Evolutionary conservation across 2,113 vertebrate species (phyloP).

Genomic region (Nycticryphes semicollaris): DNA sequence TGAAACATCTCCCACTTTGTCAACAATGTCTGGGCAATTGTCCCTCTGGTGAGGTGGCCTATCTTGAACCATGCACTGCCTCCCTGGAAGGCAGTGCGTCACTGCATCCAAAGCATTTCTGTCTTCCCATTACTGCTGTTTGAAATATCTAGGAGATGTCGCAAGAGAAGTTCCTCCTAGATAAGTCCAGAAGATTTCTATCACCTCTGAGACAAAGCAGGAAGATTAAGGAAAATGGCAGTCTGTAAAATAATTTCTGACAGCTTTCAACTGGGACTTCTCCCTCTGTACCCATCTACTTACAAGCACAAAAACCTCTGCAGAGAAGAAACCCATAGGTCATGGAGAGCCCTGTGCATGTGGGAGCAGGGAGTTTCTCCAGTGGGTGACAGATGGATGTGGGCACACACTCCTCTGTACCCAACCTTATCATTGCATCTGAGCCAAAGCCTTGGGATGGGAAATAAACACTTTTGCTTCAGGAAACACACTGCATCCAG

Average conservation of each 20-base stretch:
- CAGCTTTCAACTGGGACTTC: background rate
- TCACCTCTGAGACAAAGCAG: background rate
- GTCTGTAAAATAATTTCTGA: background rate
- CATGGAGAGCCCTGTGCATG: background rate
- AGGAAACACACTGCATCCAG: background rate
- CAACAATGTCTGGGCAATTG: background rate
- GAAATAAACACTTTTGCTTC: background rate
- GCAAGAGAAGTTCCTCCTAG: background rate
- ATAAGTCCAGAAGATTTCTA: background rate
- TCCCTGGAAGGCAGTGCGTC: background rate
- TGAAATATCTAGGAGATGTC: background rate
- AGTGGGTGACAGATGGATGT: background rate
- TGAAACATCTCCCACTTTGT: slow-evolving; percentile 4
- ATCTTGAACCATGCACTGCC: background rate
- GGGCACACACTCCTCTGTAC: background rate
- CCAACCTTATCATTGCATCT: background rate
- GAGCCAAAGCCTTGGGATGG: background rate
- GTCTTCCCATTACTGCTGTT: background rate
- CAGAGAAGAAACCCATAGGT: background rate
- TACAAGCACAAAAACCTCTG: background rate
- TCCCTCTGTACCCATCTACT: background rate
- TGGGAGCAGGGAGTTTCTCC: background rate
- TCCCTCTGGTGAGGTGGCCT: background rate
- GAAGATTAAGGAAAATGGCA: background rate
- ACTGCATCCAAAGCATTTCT: background rate